Evolutionary conservation across 2,113 vertebrate genomes (phyloP).

Genomic region (Progne subis): DNA sequence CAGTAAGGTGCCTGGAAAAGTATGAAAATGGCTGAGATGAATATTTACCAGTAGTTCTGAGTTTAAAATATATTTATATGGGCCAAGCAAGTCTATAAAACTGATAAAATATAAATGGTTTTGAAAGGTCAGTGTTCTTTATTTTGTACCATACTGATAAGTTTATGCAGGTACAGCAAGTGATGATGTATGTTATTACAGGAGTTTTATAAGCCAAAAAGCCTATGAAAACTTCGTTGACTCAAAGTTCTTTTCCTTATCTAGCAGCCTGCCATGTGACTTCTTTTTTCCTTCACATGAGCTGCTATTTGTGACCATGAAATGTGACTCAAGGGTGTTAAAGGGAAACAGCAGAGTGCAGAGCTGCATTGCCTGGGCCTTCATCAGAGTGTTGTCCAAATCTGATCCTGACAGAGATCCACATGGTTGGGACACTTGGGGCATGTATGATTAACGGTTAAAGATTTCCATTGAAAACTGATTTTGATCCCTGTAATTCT

Average conservation of each 20-base stretch:
- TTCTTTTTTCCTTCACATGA: neutral
- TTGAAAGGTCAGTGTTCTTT: neutral
- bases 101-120: neutral
- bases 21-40: neutral
- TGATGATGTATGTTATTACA: neutral
- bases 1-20: neutral
- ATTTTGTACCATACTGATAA: neutral
- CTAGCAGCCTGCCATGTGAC: neutral
- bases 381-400: neutral
- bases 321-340: rapidly evolving
- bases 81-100: neutral
- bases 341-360: neutral
- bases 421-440: neutral
- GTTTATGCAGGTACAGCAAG: neutral
- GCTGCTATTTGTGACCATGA: neutral
- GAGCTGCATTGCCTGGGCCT: neutral
- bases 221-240: neutral
- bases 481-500: neutral
- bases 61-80: neutral
- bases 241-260: neutral
- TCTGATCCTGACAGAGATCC: neutral
- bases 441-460: neutral
- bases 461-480: neutral
- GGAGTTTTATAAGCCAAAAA: neutral
- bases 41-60: neutral